These are phyloP conservation scores for Cantharis rufa DNA, from an alignment of 2,888 invertebrate genomes.

Conservation along the genomic window DNA sequence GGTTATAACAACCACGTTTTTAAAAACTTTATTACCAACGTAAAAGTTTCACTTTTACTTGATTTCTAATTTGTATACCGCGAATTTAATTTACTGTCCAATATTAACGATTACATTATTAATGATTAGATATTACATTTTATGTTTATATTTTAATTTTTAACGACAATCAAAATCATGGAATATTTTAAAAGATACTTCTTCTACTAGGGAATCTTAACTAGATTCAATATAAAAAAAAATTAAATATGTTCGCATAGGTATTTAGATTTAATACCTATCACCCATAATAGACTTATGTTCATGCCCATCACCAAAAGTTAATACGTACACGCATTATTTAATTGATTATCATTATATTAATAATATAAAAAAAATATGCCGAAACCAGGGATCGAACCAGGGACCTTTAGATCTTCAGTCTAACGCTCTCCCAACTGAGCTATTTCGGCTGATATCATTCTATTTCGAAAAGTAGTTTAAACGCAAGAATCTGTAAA, in stretches of 20 bases:
- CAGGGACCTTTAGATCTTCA: constrained; percentile 77
- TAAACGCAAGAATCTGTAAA: not conserved
- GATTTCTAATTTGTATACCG: not conserved
- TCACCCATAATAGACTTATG: no score
- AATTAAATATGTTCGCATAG: not conserved
- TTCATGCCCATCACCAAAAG: no score
- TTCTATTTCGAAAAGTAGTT: not conserved
- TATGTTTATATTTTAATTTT: not conserved
- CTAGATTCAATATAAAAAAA: not conserved
- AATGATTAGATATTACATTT: no score
- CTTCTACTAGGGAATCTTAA: no score
- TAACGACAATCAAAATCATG: not conserved
- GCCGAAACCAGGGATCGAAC: constrained; percentile 77
- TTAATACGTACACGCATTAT: no score
- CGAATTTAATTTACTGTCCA: not conserved
- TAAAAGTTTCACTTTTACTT: not conserved
- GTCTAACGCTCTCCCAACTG: constrained; percentile 82
- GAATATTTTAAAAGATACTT: not conserved
- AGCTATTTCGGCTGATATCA: constrained; percentile 68
- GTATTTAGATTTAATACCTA: no score
- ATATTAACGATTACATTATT: not conserved
- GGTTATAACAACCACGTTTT: not conserved
- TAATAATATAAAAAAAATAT: constrained; percentile 40
- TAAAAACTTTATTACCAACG: not conserved
- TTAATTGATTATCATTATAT: no score